phyloP scores from a whole-genome alignment of 2,888 invertebrate species.

The Artemia sinica region DNA sequence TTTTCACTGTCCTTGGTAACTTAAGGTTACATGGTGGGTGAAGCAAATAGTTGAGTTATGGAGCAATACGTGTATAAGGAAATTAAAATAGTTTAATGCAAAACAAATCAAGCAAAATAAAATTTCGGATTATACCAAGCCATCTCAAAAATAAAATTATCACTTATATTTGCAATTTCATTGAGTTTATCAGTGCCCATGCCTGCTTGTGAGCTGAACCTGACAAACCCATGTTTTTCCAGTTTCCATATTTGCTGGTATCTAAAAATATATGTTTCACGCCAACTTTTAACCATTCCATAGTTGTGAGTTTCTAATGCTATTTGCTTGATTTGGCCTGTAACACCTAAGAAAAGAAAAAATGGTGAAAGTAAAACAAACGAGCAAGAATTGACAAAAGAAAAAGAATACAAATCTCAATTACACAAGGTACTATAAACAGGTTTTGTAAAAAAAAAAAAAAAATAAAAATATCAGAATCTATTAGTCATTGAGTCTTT shows the following conservation, averaged over 20 bases:
- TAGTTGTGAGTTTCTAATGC: slow-evolving; percentile 3
- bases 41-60: too few relatives aligned
- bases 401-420: too few relatives aligned
- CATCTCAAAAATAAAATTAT: not conserved
- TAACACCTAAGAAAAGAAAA: not conserved
- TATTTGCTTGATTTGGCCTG: not conserved
- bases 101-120: not conserved
- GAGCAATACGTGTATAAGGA: too few relatives aligned
- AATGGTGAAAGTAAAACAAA: too few relatives aligned
- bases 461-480: too few relatives aligned
- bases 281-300: not conserved
- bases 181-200: not conserved
- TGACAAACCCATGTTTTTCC: not conserved
- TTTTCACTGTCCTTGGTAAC: too few relatives aligned
- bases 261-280: not conserved
- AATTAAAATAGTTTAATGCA: too few relatives aligned
- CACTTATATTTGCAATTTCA: not conserved
- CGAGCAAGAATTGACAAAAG: too few relatives aligned
- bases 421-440: too few relatives aligned
- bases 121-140: not conserved
- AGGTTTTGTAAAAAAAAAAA: too few relatives aligned
- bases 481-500: too few relatives aligned
- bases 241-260: not conserved
- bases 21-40: too few relatives aligned
- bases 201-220: slow-evolving; percentile 1